These are phyloP conservation scores for Sinosuthora webbiana DNA, from an alignment of 2,113 vertebrate genomes.

Conservation along the genomic window DNA sequence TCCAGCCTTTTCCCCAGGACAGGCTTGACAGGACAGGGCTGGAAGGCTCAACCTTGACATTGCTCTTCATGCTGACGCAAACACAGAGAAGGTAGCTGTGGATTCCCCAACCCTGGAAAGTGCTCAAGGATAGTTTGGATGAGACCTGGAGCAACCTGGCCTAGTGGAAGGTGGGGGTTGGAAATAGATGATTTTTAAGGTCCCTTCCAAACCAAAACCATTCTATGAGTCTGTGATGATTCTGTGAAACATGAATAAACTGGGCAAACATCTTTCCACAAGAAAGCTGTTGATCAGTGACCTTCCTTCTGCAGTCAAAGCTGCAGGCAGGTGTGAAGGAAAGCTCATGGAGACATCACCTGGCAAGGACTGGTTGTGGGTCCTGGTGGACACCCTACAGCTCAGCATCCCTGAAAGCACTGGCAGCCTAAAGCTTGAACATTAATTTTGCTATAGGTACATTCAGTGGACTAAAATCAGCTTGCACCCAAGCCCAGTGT, in stretches of 20 bases:
- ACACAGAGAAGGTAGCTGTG: not conserved
- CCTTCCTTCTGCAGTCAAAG: not conserved
- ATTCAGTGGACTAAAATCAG: not conserved
- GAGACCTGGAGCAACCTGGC: not conserved
- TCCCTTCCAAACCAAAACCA: not conserved
- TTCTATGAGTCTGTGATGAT: not conserved
- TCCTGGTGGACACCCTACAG: not conserved
- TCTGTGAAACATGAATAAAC: not conserved
- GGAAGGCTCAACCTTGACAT: not conserved
- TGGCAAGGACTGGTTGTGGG: not conserved
- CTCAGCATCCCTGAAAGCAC: not conserved
- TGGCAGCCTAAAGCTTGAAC: not conserved
- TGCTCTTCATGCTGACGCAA: not conserved
- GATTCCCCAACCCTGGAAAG: not conserved
- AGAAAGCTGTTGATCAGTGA: not conserved
- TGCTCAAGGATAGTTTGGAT: not conserved
- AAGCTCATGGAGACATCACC: not conserved
- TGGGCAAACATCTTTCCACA: not conserved
- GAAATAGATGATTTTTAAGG: not conserved
- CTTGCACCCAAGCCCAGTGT: not conserved
- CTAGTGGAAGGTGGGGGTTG: not conserved
- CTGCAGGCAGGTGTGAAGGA: not conserved
- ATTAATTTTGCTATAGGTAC: rapidly evolving
- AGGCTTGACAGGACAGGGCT: not conserved
- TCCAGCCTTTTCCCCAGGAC: not conserved